Evolutionary conservation across 2,113 vertebrate genomes (phyloP), one percentile per base, ranked within the genome.

Genomic region (Epinephelus fuscoguttatus): DNA sequence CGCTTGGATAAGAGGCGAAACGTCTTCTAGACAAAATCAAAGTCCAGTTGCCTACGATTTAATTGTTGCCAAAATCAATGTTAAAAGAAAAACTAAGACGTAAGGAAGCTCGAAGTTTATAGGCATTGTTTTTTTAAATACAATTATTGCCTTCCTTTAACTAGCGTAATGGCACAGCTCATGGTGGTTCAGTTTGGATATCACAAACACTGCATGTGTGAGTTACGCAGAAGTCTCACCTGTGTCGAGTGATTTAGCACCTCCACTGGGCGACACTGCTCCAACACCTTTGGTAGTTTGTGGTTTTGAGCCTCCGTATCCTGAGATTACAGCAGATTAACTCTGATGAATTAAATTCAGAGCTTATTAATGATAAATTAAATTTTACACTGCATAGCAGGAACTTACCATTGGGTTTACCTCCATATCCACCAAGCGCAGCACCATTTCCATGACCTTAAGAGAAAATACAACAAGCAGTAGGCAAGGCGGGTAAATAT

Each of bases 281-380:
- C 89, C 87, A 49, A 75, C 70, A 72, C 90, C 92, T 88, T 92
- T 91, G 17, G 49, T 84, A 21, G 23, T 27, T 21, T 84, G 85
- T 77, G 69, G 67, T 45, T 84, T 82, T 47, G 72, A 53, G 5
- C 33, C 81, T 49, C 86, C 62, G 0, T 92, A 86, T 23, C 79
- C 91, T 93, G 75, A 56, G 9, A 64, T 23, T 15, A 25, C 3
- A 57, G 56, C 27, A 15, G 6, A 53, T 75, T n/a, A 53, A 74
- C 19, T 59, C 45, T 52, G 25, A 62, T 6, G 5, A 30, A 45
- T 47, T 19, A 4, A 0, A 23, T 27, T 75, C 19, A 53, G 12
- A 47, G 30, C 4, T 27, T 55, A 45, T 19, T 21, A 75, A 27
- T 60, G 5, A 21, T 9, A 64, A 33, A 61, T 66, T 42, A 19